Conservation (phyloP, 2,888 invertebrate genomes). For the Euclidia mi region DNA sequence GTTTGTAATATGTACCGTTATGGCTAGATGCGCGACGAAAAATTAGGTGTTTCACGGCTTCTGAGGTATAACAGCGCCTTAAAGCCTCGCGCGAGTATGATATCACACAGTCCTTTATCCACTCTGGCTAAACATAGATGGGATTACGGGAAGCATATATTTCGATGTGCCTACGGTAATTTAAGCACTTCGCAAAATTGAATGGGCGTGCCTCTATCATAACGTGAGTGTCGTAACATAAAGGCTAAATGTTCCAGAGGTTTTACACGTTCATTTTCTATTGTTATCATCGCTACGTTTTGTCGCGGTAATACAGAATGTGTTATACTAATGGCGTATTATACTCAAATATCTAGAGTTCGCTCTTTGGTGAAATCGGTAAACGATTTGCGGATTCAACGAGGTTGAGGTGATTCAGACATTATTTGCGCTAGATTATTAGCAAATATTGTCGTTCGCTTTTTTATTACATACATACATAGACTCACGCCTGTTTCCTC, state of each 20-base stretch:
- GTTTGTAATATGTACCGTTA: too few species aligned
- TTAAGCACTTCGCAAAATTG: conserved; percentile 59
- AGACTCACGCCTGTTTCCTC: too few species aligned
- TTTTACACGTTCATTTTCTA: conserved; percentile 30
- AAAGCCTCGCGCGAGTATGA: background rate
- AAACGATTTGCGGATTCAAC: background rate
- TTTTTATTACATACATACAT: too few species aligned
- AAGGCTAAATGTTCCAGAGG: conserved; percentile 51
- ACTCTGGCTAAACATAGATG: conserved; percentile 16
- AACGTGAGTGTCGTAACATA: conserved; percentile 47
- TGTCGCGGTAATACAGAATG: conserved; percentile 14
- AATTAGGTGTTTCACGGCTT: too few species aligned
- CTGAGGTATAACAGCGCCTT: too few species aligned
- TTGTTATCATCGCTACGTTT: conserved; percentile 17
- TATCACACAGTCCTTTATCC: conserved; percentile 3
- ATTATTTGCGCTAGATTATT: too few species aligned
- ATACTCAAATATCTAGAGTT: conserved; percentile 13
- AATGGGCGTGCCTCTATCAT: conserved; percentile 53
- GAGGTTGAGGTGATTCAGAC: background rate
- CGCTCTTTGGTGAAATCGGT: background rate
- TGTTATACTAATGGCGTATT: conserved; percentile 18
- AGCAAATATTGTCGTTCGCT: too few species aligned
- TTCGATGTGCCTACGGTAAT: conserved; percentile 36
- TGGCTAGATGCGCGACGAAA: too few species aligned
- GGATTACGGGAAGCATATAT: conserved; percentile 24